Percentiles rank a stretch among this genome's conserved stretches.
phyloP scores from a whole-genome alignment of 2,113 vertebrate species.

The Pelecanus crispus region DNA sequence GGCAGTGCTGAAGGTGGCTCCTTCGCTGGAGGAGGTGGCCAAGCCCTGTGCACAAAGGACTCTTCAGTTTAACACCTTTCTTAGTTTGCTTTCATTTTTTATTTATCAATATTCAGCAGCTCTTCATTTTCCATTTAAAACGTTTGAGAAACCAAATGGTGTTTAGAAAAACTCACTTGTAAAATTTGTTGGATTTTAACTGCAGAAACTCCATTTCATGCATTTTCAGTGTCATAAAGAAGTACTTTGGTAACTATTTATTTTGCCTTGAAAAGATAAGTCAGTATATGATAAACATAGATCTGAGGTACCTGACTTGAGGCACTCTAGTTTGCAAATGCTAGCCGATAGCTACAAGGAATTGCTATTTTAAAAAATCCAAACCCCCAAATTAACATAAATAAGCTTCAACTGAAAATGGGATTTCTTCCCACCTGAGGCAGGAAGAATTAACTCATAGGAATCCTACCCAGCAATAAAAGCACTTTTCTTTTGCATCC shows the following conservation, averaged over 20 bases:
- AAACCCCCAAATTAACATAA: neutral
- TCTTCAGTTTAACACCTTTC: no score
- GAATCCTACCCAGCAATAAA: neutral
- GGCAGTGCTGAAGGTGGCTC: neutral
- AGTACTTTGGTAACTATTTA: neutral
- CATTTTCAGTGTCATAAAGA: neutral
- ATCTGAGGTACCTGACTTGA: neutral
- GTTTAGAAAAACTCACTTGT: neutral
- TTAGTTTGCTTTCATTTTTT: neutral
- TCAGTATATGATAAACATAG: neutral
- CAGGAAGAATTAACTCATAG: neutral
- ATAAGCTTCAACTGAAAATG: neutral
- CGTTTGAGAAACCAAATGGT: neutral
- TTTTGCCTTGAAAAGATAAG: neutral
- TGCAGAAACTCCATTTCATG: neutral
- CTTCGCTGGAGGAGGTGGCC: neutral
- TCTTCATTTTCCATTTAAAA: neutral
- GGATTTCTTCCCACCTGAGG: neutral
- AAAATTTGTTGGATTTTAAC: neutral
- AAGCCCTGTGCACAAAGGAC: neutral
- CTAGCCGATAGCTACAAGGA: neutral
- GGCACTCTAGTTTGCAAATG: fast-evolving
- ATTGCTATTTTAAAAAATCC: neutral
- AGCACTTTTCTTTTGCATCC: neutral
- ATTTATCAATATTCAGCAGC: neutral